phyloP scores from a whole-genome alignment of 2,113 vertebrate genomes.

The Candoia aspera region DNA sequence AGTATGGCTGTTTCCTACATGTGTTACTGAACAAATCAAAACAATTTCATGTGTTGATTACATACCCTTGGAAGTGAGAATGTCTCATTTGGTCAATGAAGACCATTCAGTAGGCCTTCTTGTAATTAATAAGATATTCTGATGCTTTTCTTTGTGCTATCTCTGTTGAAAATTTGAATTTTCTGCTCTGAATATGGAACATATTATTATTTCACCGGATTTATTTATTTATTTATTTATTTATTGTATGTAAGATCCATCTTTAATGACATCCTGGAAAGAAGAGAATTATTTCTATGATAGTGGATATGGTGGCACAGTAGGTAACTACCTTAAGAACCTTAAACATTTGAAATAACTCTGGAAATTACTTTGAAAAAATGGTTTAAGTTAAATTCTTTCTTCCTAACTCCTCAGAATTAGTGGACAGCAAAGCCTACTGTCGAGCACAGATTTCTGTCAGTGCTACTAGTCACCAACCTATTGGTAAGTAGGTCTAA shows the following conservation, averaged over 20 bases:
- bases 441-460: constrained; percentile 78
- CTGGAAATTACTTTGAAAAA: constrained; percentile 13
- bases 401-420: constrained; percentile 66
- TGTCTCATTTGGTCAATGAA: background rate
- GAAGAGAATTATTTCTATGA: constrained; percentile 80
- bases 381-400: constrained; percentile 23
- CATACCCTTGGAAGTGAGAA: background rate
- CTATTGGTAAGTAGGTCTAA: constrained; percentile 68
- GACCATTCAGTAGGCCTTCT: background rate
- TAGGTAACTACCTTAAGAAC: constrained; percentile 76
- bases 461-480: constrained; percentile 68
- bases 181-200: background rate
- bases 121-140: background rate
- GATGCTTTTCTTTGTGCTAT: background rate
- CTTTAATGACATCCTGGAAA: constrained; percentile 78
- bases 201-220: background rate
- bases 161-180: background rate
- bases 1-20: background rate
- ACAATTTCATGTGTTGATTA: background rate
- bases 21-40: background rate
- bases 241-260: constrained; percentile 65
- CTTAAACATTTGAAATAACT: constrained; percentile 18
- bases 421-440: constrained; percentile 77
- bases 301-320: constrained; percentile 79
- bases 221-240: background rate